Percentiles rank a stretch among this genome's conserved stretches.
Conservation (phyloP, 2,113 vertebrate genomes). For the Thunnus thynnus region DNA sequence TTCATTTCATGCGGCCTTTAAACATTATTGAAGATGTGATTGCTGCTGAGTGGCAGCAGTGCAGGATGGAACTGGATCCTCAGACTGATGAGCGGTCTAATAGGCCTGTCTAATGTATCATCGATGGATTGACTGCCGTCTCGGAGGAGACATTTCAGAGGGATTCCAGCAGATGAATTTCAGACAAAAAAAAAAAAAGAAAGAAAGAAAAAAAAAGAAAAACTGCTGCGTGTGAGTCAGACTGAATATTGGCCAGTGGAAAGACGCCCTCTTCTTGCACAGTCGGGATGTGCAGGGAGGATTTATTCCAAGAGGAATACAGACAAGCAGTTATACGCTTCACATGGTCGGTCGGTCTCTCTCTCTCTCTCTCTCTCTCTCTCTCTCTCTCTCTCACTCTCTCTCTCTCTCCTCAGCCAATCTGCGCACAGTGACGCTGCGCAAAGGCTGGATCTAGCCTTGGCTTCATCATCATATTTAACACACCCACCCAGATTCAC, state of each 20-base stretch:
- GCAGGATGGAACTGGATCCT: conserved; percentile 68
- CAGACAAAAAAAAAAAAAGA: background rate
- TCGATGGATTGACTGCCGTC: conserved; percentile 71
- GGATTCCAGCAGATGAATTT: conserved; percentile 75
- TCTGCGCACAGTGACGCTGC: conserved; percentile 92
- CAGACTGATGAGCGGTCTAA: conserved; percentile 73
- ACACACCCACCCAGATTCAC: conserved; percentile 87
- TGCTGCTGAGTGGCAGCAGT: conserved; percentile 67
- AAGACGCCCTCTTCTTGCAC: conserved; percentile 90
- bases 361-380: conserved; percentile 32
- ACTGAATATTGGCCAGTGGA: conserved; percentile 49
- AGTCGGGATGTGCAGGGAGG: conserved; percentile 86
- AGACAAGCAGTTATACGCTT: conserved; percentile 60
- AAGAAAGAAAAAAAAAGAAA: background rate
- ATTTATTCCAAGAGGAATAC: conserved; percentile 66
- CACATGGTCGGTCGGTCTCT: conserved; percentile 32
- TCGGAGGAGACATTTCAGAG: conserved; percentile 69
- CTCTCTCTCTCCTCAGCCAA: conserved; percentile 87
- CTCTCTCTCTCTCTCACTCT: conserved; percentile 28
- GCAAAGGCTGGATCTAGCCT: conserved; percentile 89
- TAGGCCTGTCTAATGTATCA: conserved; percentile 77
- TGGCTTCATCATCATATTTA: conserved; percentile 91
- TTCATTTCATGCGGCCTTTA: conserved; percentile 66
- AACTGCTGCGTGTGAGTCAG: conserved; percentile 25
- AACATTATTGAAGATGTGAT: conserved; percentile 63